Conservation (phyloP, 2,113 vertebrate genomes). For the Passer domesticus region DNA sequence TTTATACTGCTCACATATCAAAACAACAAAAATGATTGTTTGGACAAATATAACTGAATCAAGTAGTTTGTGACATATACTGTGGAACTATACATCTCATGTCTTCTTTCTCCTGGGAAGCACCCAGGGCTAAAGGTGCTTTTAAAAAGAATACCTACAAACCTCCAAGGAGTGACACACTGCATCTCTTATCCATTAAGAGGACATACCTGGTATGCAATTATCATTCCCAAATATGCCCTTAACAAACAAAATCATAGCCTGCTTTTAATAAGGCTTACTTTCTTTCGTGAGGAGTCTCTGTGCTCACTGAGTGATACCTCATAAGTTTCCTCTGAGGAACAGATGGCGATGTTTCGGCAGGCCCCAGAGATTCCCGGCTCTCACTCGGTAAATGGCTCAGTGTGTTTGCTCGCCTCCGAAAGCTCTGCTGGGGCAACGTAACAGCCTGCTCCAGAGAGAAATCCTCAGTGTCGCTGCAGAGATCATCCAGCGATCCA, state of each 20-base stretch:
- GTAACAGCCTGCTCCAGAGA: not conserved
- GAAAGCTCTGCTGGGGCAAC: constrained; percentile 75
- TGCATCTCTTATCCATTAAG: not conserved
- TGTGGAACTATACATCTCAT: not conserved
- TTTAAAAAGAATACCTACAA: not conserved
- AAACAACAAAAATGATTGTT: not conserved
- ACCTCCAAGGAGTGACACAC: not conserved
- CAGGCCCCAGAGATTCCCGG: constrained; percentile 41
- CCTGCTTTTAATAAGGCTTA: constrained; percentile 71
- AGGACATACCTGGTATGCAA: constrained; percentile 4
- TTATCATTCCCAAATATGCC: constrained; percentile 1
- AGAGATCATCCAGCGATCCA: constrained; percentile 83
- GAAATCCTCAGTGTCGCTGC: constrained; percentile 62
- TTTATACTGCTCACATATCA: not conserved
- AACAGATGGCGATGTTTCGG: constrained; percentile 68
- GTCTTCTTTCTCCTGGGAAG: not conserved
- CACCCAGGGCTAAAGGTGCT: not conserved
- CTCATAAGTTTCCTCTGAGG: constrained; percentile 90
- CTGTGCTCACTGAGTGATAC: constrained; percentile 97
- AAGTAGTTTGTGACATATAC: not conserved
- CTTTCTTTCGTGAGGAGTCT: constrained; percentile 90
- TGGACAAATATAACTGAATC: not conserved
- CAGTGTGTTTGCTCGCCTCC: constrained; percentile 88
- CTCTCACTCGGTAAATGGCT: constrained; percentile 81
- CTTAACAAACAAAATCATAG: not conserved